phyloP scores from a whole-genome alignment of 2,888 invertebrate genomes.

The Lucinisca nassula region DNA sequence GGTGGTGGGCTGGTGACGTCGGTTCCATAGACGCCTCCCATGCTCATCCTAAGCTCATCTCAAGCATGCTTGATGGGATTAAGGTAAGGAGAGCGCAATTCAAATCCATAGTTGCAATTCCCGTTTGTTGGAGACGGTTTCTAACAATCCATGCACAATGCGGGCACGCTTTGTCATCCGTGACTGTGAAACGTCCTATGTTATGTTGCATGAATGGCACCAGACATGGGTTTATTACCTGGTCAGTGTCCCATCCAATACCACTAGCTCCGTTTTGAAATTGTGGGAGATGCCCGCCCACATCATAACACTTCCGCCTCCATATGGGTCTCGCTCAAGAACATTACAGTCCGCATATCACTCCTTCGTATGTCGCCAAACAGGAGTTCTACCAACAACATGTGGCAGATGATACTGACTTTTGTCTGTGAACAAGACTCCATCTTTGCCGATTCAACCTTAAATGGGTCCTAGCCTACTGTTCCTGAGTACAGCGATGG shows the following conservation, averaged over 20 bases:
- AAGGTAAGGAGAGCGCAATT: not conserved
- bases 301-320: conserved; percentile 22
- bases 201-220: not conserved
- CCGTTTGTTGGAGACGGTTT: not conserved
- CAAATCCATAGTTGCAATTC: conserved; percentile 8
- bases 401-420: not conserved
- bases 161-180: conserved; percentile 8
- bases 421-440: not conserved
- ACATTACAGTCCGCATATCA: not conserved
- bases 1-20: not conserved
- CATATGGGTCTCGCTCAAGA: conserved; percentile 11
- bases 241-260: not conserved
- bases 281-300: conserved; percentile 12
- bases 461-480: not conserved
- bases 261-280: not conserved
- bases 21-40: not conserved
- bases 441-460: not conserved
- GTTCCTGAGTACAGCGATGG: not conserved
- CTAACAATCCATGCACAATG: not conserved
- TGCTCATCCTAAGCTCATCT: not conserved
- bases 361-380: not conserved
- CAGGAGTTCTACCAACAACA: not conserved
- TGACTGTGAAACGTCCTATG: not conserved
- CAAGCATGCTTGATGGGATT: not conserved
- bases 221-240: not conserved